phyloP scores from a whole-genome alignment of 1,140 invertebrate genomes.

The Formica selysi region DNA sequence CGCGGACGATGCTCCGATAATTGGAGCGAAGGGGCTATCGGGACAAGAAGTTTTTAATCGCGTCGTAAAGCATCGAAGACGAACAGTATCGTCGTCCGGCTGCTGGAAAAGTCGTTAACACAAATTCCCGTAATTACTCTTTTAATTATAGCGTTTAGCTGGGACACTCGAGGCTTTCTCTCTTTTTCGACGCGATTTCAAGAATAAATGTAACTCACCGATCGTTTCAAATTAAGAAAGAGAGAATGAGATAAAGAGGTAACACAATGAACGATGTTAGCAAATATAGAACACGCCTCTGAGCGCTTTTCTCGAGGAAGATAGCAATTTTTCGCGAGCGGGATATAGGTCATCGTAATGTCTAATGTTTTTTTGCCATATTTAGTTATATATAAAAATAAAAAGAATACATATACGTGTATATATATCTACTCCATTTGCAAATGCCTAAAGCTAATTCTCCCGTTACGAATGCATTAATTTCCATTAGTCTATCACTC shows the following conservation, averaged over 20 bases:
- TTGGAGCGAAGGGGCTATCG: constrained; percentile 40
- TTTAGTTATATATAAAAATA: constrained; percentile 20
- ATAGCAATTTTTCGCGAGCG: neutral
- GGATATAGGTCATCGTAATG: constrained; percentile 12
- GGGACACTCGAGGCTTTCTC: constrained; percentile 6
- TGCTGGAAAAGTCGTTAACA: constrained; percentile 57
- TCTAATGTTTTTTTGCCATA: neutral
- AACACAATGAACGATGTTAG: neutral
- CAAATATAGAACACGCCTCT: neutral
- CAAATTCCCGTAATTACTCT: constrained; percentile 62
- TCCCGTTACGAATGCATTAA: neutral
- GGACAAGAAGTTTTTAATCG: constrained; percentile 53
- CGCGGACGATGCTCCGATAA: constrained; percentile 25
- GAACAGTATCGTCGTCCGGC: constrained; percentile 42
- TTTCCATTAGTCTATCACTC: constrained; percentile 29
- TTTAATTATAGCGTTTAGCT: constrained; percentile 57
- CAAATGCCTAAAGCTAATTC: neutral
- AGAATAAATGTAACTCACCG: constrained; percentile 24
- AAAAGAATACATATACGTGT: neutral
- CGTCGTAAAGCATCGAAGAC: constrained; percentile 43
- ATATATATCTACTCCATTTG: neutral
- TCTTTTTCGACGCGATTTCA: constrained; percentile 6
- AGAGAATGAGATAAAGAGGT: neutral
- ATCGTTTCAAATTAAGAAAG: constrained; percentile 2
- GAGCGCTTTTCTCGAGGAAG: neutral